Percentiles rank a stretch among this genome's conserved stretches.
These are phyloP conservation scores for Epistrophe eligans DNA, from an alignment of 2,888 invertebrate genomes.

Conservation along the genomic window DNA sequence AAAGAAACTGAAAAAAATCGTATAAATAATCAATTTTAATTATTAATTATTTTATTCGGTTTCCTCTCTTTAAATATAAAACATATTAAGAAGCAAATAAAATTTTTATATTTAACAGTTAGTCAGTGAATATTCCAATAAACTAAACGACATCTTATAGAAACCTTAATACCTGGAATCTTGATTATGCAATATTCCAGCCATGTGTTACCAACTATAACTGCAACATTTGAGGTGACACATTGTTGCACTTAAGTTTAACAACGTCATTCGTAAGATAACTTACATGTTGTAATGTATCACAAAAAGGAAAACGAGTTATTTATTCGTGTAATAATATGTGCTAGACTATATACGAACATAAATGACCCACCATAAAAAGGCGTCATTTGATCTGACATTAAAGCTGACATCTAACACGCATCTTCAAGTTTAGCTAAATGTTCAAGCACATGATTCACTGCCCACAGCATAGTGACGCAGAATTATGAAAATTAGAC, in stretches of 20 bases:
- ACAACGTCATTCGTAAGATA: constrained; percentile 10
- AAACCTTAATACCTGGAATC: not conserved
- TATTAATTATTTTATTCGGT: not conserved
- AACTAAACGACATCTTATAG: not conserved
- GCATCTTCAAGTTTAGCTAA: constrained; percentile 24
- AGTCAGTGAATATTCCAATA: not conserved
- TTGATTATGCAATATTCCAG: constrained; percentile 1
- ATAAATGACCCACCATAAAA: constrained; percentile 22
- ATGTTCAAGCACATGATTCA: constrained; percentile 14
- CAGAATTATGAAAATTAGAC: constrained; percentile 1
- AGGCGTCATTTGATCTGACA: constrained; percentile 28
- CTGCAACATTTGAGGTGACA: not conserved
- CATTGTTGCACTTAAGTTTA: constrained; percentile 12
- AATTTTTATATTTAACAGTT: not conserved
- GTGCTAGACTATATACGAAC: not conserved
- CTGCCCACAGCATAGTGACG: constrained; percentile 16
- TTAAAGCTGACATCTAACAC: constrained; percentile 35
- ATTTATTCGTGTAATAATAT: not conserved
- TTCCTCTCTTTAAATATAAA: not conserved
- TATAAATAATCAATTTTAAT: too few relatives aligned
- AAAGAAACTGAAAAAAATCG: too few relatives aligned
- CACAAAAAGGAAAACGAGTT: not conserved
- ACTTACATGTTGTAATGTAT: not conserved
- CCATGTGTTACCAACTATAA: not conserved
- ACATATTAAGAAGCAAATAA: not conserved